Base-by-base conservation (phyloP, 1,140 invertebrate genomes). In the Neuroterus valhalla region DNA sequence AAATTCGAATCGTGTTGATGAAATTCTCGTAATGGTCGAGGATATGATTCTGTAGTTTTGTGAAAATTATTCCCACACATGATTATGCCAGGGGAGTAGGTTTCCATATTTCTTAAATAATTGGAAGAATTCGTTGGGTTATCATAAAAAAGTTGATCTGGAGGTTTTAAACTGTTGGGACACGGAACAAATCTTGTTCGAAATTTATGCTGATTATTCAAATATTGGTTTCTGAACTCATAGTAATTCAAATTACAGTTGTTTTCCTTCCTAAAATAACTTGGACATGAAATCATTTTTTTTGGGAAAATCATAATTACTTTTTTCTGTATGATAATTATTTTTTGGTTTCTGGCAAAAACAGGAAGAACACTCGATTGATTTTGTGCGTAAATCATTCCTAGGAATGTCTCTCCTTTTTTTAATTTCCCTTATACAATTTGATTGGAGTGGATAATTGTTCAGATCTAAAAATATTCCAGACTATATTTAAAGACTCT, bases 251-350 rank as follows among this genome's bases (percentile, higher is more conserved):
- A 62, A 62, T 62, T 23, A 12, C n/a, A 14, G 31, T 62, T 62
- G n/a, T 62, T 62, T n/a, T 14, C 8, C n/a, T 62, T 62, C n/a
- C n/a, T 62, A 10, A 62, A 62, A 62, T 31, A 62, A 62, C 11
- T 52, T 10, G 2, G 21, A 31, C 6, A 55, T 3, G 50, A 55
- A 55, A 10, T 17, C 50, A 55, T 10, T 4, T 62, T 62, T 62
- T 3, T 62, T 31, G 6, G 55, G 31, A n/a, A 26, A 5, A 31
- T 62, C 15, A 14, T 62, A 62, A 31, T 31, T 62, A 2, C 15
- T 23, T 62, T 17, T 48, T n/a, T 15, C 14, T n/a, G 23, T 23
- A 15, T 62, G 31, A 62, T 31, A 21, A 12, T 14, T 3, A 31
- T 55, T 55, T 26, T 26, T 21, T 15, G 52, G 31, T n/a, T 38